Conservation (phyloP, 2,888 invertebrate genomes). For the Macroteleia sp. region DNA sequence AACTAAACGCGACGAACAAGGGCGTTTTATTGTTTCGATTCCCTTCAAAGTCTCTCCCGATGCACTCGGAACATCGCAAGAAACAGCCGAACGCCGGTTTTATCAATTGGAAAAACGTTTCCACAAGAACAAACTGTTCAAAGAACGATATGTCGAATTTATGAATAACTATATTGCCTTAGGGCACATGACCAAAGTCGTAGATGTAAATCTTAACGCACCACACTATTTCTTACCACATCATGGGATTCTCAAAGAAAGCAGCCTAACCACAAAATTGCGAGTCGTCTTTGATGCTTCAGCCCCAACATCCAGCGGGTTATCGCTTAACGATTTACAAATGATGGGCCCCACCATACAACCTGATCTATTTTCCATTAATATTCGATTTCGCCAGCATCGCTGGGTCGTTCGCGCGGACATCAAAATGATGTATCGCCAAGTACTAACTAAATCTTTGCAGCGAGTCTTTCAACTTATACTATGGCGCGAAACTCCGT, state of each 20-base stretch:
- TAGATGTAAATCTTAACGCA: neutral
- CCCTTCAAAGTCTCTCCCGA: slow-evolving; percentile 16
- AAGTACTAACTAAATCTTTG: neutral
- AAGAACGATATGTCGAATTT: slow-evolving; percentile 5
- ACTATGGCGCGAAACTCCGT: neutral
- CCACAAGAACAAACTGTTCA: neutral
- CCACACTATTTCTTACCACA: slow-evolving; percentile 67
- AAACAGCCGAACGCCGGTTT: slow-evolving; percentile 2
- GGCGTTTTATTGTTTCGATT: slow-evolving; percentile 14
- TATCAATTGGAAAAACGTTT: slow-evolving; percentile 5
- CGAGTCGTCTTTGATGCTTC: slow-evolving; percentile 73
- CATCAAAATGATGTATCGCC: slow-evolving; percentile 71
- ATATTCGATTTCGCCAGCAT: slow-evolving; percentile 63
- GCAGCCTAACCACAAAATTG: slow-evolving; percentile 68
- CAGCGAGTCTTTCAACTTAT: neutral
- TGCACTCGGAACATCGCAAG: slow-evolving; percentile 13
- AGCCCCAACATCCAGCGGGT: slow-evolving; percentile 54
- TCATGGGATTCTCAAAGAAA: slow-evolving; percentile 66
- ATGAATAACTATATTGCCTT: slow-evolving; percentile 7
- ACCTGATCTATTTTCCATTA: slow-evolving; percentile 50
- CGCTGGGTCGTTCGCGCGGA: slow-evolving; percentile 66
- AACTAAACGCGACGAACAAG: slow-evolving; percentile 1
- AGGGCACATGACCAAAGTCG: slow-evolving; percentile 6
- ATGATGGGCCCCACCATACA: slow-evolving; percentile 66
- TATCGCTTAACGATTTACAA: slow-evolving; percentile 67